phyloP scores from a whole-genome alignment of 53 echinoderm and acorn worm genomes.

The Hippasteria phrygiana region DNA sequence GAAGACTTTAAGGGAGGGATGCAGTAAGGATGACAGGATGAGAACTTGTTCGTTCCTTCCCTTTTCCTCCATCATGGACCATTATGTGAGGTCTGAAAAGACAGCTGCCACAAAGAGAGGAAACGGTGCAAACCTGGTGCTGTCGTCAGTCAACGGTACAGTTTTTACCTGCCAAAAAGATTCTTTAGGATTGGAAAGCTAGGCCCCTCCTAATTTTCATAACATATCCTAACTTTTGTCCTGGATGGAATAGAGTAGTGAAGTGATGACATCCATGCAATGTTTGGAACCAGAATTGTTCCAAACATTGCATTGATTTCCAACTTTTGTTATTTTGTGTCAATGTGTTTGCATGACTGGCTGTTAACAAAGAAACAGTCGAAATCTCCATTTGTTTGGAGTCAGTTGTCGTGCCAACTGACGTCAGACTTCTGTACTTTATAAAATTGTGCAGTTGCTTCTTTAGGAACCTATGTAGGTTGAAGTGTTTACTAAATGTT shows the following conservation, averaged over 20 bases:
- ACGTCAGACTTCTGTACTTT: too few species aligned
- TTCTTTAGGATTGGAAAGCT: too few species aligned
- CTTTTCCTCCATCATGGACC: conserved; percentile 66
- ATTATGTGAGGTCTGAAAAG: conserved; percentile 21
- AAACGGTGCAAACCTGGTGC: neutral
- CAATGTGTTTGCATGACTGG: too few species aligned
- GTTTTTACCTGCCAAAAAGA: neutral
- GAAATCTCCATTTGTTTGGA: too few species aligned
- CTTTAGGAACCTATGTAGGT: too few species aligned
- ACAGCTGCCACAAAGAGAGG: neutral
- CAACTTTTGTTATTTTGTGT: neutral
- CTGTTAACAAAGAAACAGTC: too few species aligned
- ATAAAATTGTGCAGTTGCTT: too few species aligned
- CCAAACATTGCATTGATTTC: neutral
- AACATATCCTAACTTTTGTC: too few species aligned
- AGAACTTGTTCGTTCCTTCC: conserved; percentile 57
- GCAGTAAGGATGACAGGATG: neutral
- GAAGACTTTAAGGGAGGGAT: conserved; percentile 1
- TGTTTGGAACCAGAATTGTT: neutral
- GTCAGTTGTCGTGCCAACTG: too few species aligned
- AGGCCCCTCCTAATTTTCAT: too few species aligned
- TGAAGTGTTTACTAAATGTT: too few species aligned
- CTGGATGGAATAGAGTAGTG: neutral
- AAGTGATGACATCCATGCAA: too few species aligned
- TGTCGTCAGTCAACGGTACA: conserved; percentile 39